Base-by-base conservation (phyloP, 1,140 invertebrate species). In the Pseudoatta argentina region DNA sequence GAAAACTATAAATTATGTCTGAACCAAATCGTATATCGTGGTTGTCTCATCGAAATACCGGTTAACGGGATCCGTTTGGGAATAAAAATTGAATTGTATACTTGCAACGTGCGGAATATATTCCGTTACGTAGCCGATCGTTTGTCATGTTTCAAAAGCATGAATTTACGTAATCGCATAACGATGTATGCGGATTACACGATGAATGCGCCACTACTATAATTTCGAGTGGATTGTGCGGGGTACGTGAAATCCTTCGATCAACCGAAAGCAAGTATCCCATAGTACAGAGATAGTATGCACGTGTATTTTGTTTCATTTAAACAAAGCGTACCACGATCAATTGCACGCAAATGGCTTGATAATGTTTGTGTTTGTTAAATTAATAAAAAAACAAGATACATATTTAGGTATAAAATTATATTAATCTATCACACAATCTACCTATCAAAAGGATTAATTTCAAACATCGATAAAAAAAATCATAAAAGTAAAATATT, bases 1-100 rank as follows among this genome's bases (percentile, higher is more conserved):
- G 87, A 69, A 72, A 85, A 78, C 79, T 81, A 87, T 88, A 85
- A 88, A 79, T 88, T 81, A 73, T 48, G 48, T 71, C 44, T 44
- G 27, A 39, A 39, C 18, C 57, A 27, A 75, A 53, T 76, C 75
- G 59, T 71, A 86, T 57, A 81, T 86, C 59, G 44, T 16, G 69
- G 53, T 76, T 87, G 63, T 87, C 63, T 63, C 77, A 30, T 34
- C 71, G 24, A 27, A 71, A 69, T 71, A 75, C 18, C 69, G 55
- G 69, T 69, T 71, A 85, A 86, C 86, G 39, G 67, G 64, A 85
- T 77, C 61, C 63, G 44, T 88, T 88, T 83, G 69, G 55, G 30
- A 55, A 87, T 61, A 88, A 88, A 88, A 61, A 88, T 87, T 76
- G 53, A 87, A 88, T 61, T 71, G 85, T 72, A 86, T 75, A 83